Evolutionary conservation across 2,888 invertebrate genomes (phyloP).

Genomic region (Drosophila glabriapex): DNA sequence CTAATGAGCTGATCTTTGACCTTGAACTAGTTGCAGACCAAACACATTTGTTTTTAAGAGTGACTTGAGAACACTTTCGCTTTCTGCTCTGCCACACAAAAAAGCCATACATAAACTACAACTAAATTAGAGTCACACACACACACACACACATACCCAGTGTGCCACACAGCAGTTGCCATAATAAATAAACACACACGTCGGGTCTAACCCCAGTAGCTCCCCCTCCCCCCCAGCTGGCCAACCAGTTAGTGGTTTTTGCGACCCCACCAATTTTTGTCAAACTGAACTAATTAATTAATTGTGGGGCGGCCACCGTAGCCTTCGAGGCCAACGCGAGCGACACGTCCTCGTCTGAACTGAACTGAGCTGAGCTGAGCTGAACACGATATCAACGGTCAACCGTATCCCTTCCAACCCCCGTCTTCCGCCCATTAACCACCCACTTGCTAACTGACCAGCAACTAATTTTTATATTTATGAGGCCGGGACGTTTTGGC

Average conservation of each 20-base stretch:
- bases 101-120: conserved; percentile 20
- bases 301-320: conserved; percentile 77
- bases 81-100: neutral
- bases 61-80: conserved; percentile 4
- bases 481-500: conserved; percentile 72
- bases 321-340: conserved; percentile 45
- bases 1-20: conserved; percentile 6
- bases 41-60: conserved; percentile 11
- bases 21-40: conserved; percentile 1
- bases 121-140: conserved; percentile 20
- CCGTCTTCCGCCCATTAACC: conserved; percentile 12
- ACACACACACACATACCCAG: conserved; percentile 1
- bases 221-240: conserved; percentile 2
- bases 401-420: conserved; percentile 13
- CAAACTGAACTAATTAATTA: conserved; percentile 84
- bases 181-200: conserved; percentile 73
- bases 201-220: conserved; percentile 46
- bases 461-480: conserved; percentile 84
- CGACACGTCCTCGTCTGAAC: conserved; percentile 34
- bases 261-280: conserved; percentile 82
- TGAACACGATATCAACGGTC: conserved; percentile 32
- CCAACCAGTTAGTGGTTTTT: conserved; percentile 21
- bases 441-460: conserved; percentile 82
- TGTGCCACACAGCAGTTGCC: conserved; percentile 47
- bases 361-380: conserved; percentile 2